Percentiles rank a stretch among this genome's conserved stretches.
Conservation (phyloP, 1,140 invertebrate species). For the Stegodyphus dumicola region DNA sequence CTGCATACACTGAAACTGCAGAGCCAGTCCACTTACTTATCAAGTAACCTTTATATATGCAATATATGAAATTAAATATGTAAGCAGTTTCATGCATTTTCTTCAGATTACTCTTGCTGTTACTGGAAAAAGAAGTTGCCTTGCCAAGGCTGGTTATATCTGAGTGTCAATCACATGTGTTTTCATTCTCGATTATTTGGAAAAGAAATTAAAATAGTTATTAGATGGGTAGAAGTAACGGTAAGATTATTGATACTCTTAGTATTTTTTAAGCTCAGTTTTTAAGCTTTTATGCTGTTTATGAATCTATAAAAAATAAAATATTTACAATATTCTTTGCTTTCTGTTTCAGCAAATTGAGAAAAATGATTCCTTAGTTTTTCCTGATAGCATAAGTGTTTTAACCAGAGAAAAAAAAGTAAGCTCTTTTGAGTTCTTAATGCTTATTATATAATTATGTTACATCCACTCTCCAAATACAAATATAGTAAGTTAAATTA, state of each 20-base stretch:
- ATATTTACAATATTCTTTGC: constrained; percentile 31
- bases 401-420: constrained; percentile 82
- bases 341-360: constrained; percentile 67
- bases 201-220: constrained; percentile 86
- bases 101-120: constrained; percentile 76
- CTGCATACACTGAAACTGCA: too few relatives aligned
- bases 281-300: background rate
- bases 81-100: background rate
- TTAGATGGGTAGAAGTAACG: constrained; percentile 76
- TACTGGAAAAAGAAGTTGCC: constrained; percentile 94
- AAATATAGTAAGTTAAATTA: too few relatives aligned
- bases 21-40: too few relatives aligned
- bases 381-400: constrained; percentile 88
- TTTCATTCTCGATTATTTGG: constrained; percentile 96
- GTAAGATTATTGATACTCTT: constrained; percentile 65
- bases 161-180: constrained; percentile 94
- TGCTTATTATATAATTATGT: too few relatives aligned
- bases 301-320: constrained; percentile 11
- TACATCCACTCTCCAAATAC: too few relatives aligned
- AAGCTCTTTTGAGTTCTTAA: constrained; percentile 45
- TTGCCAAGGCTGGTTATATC: constrained; percentile 94
- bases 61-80: background rate
- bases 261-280: background rate
- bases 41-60: too few relatives aligned
- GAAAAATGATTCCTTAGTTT: constrained; percentile 71